Evolutionary conservation across 2,797 vertebrate species (phyloP), one percentile per base, ranked within the genome.

Genomic region (Bovichtus diacanthus): DNA sequence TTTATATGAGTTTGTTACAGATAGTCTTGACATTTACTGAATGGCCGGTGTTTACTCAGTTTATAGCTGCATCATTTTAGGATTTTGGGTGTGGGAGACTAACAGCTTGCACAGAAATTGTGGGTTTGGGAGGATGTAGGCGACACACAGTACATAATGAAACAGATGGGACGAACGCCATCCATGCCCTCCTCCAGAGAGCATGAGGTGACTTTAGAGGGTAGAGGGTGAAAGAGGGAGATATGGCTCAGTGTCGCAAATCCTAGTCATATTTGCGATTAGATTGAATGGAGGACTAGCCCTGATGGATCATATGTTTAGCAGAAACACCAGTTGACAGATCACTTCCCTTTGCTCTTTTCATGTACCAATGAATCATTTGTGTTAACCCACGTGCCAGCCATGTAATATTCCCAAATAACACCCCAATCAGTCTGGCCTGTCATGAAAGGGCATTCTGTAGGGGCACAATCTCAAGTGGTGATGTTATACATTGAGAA

Each of bases 261-360:
- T 59, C 23, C 34, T 54, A 21, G 31, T 31, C 11, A 64, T 25
- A 23, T 58, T 29, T 21, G 11, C 0, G 0, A 63, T 27, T 25
- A 13, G 8, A 23, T 51, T 60, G 15, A n/a, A 69, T 7, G 3
- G 21, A 27, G 15, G 7, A 25, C 13, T 38, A 21, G 6, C 9
- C 31, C 53, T 67, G 38, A 63, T 76, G 59, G 63, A 59, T 71
- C 15, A 39, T 36, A 70, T 80, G 70, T 60, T 44, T n/a, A 56
- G 38, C 60, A 51, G 16, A 51, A 44, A 54, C 59, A 58, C 49
- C 61, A 31, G 51, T 46, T 80, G 59, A 67, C 23, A 39, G 64
- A 34, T 59, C 53, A 12, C 23, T 15, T 34, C 19, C 7, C 11
- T 29, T 66, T 34, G 51, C 49, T 74, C 29, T n/a, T 60, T 34